Percentiles rank a stretch among this genome's conserved stretches.
phyloP scores from a whole-genome alignment of 2,113 vertebrate species.

The Girardinichthys multiradiatus region DNA sequence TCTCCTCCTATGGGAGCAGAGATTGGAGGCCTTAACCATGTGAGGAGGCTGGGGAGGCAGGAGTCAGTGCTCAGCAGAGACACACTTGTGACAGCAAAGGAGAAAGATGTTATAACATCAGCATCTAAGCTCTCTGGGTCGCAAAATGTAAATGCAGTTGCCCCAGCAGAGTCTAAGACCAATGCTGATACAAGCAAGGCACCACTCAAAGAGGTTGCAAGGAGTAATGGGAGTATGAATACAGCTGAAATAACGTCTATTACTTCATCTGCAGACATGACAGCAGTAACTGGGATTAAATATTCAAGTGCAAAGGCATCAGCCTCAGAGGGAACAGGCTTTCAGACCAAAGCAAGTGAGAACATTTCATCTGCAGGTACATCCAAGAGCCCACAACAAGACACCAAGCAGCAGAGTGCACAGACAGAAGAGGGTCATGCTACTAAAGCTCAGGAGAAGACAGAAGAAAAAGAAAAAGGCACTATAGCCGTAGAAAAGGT shows the following conservation, averaged over 20 bases:
- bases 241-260: constrained; percentile 32
- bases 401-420: constrained; percentile 65
- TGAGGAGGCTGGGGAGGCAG: constrained; percentile 84
- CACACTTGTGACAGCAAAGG: constrained; percentile 59
- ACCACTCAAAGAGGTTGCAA: constrained; percentile 6
- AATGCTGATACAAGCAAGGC: constrained; percentile 13
- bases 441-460: constrained; percentile 74
- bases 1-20: constrained; percentile 67
- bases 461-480: constrained; percentile 70
- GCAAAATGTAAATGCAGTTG: background rate
- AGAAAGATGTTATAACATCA: constrained; percentile 47
- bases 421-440: constrained; percentile 62
- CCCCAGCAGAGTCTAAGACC: constrained; percentile 21
- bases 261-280: constrained; percentile 31
- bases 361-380: constrained; percentile 40
- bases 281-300: constrained; percentile 38
- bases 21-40: constrained; percentile 62
- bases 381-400: constrained; percentile 42
- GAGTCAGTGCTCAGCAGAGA: constrained; percentile 85
- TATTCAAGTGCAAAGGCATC: constrained; percentile 36
- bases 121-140: constrained; percentile 23
- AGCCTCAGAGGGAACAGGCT: constrained; percentile 23
- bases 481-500: constrained; percentile 26
- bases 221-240: constrained; percentile 4
- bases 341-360: constrained; percentile 68